phyloP scores from a whole-genome alignment of 2,113 vertebrate species.

The Larimichthys polyactis region DNA sequence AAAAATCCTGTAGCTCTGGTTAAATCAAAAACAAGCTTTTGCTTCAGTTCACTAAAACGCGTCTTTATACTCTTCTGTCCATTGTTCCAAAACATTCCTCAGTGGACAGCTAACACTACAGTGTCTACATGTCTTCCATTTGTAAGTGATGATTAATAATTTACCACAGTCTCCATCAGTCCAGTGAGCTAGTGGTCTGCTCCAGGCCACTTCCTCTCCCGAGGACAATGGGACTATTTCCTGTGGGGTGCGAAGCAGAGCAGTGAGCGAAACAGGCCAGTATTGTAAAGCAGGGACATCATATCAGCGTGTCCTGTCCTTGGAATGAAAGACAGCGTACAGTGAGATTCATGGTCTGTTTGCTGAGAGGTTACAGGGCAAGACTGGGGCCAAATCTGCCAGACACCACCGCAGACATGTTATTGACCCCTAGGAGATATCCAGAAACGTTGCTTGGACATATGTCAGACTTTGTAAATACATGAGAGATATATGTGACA shows the following conservation, averaged over 20 bases:
- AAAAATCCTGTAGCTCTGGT: not conserved
- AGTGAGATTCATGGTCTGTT: constrained; percentile 54
- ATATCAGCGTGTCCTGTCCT: constrained; percentile 51
- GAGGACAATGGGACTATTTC: constrained; percentile 78
- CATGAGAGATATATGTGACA: not conserved
- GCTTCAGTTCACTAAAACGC: not conserved
- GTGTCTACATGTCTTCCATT: constrained; percentile 49
- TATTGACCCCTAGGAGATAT: constrained; percentile 3
- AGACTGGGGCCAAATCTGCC: not conserved
- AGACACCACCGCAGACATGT: constrained; percentile 23
- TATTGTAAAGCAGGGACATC: constrained; percentile 70
- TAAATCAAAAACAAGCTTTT: not conserved
- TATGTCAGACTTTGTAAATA: not conserved
- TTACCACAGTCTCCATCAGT: constrained; percentile 64
- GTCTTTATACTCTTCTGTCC: constrained; percentile 18
- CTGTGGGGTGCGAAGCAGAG: constrained; percentile 47
- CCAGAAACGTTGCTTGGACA: not conserved
- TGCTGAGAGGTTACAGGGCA: constrained; percentile 28
- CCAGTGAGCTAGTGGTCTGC: constrained; percentile 58
- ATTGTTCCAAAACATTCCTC: constrained; percentile 46
- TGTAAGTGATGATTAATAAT: constrained; percentile 75
- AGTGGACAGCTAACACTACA: constrained; percentile 22
- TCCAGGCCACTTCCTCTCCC: constrained; percentile 74
- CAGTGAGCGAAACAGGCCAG: constrained; percentile 56
- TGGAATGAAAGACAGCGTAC: constrained; percentile 49